Conservation (phyloP, 2,797 vertebrate species). For the Capromys pilorides region DNA sequence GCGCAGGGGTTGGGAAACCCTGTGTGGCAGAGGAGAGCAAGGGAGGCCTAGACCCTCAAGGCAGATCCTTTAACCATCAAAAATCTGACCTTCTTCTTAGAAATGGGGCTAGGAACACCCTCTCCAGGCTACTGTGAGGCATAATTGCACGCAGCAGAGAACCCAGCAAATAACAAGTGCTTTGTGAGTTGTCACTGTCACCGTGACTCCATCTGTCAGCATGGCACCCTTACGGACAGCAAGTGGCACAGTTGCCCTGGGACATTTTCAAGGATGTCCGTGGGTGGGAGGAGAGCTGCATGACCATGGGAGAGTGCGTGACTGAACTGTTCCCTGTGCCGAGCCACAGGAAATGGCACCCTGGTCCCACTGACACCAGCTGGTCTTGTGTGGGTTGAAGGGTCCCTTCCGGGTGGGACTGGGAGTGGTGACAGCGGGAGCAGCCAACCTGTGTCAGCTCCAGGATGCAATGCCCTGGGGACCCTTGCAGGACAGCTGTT, state of each 20-base stretch:
- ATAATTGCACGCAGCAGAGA: not conserved
- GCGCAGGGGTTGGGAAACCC: not conserved
- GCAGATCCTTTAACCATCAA: not conserved
- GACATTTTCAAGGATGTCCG: constrained; percentile 10
- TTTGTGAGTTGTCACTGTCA: not conserved
- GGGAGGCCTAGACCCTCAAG: not conserved
- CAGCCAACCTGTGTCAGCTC: constrained; percentile 1
- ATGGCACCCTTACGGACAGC: not conserved
- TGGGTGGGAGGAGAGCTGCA: constrained; percentile 8
- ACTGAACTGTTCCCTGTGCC: not conserved
- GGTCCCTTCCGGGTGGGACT: constrained; percentile 31
- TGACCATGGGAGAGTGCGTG: not conserved
- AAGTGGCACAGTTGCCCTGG: not conserved
- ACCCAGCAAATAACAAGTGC: not conserved
- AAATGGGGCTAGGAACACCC: not conserved
- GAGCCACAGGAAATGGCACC: constrained; percentile 57
- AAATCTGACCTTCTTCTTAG: not conserved
- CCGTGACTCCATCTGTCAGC: not conserved
- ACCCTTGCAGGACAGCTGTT: not conserved
- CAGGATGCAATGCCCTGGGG: not conserved
- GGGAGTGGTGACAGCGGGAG: not conserved
- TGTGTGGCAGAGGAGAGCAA: fast-evolving
- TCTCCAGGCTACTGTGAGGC: fast-evolving
- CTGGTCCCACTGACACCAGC: not conserved
- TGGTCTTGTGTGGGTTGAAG: not conserved